Evolutionary conservation across 2,888 invertebrate species (phyloP), one percentile per base, ranked within the genome.

Genomic region (Ptycholaimellus sp.): DNA sequence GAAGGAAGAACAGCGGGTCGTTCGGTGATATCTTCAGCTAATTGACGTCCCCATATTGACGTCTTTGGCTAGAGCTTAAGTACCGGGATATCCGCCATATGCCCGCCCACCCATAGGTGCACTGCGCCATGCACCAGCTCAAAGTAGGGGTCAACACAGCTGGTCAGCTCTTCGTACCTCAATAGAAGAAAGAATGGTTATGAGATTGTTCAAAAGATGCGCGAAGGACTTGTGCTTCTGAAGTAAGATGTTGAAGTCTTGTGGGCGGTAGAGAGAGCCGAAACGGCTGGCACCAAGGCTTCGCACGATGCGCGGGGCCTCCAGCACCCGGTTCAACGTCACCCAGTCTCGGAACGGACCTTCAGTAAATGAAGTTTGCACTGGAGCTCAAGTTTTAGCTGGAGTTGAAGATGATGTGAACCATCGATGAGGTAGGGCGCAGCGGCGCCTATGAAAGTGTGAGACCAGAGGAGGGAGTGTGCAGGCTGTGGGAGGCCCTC

Each of bases 1-100:
- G 48, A 9, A 54, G 36, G 36, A 44, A 53, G 40, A 54, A 55
- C 14, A 47, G 37, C 1, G 55, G 55, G 39, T 54, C 55, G 27
- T 46, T 49, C 1, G 51, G 53, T 1, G 55, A 49, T 2, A 46
- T 42, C n/a, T 40, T 42, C 1, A 51, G 28, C 28, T 27, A n/a
- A n/a, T n/a, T 23, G 23, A 11, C n/a, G n/a, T n/a, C n/a, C n/a
- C n/a, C n/a, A n/a, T n/a, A n/a, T n/a, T n/a, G n/a, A n/a, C n/a
- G n/a, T n/a, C n/a, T n/a, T n/a, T n/a, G n/a, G n/a, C n/a, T 28
- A 9, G 6, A 28, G 14, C 7, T 3, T 9, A 28, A n/a, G 30
- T 19, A 9, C 9, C 34, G n/a, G 25, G 25, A 23, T 46, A n/a
- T 52, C 46, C 6, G 41, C 43, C 47, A 52, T 48, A 23, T 43